Evolutionary conservation across 2,113 vertebrate genomes (phyloP).

Genomic region (Noctilio leporinus): DNA sequence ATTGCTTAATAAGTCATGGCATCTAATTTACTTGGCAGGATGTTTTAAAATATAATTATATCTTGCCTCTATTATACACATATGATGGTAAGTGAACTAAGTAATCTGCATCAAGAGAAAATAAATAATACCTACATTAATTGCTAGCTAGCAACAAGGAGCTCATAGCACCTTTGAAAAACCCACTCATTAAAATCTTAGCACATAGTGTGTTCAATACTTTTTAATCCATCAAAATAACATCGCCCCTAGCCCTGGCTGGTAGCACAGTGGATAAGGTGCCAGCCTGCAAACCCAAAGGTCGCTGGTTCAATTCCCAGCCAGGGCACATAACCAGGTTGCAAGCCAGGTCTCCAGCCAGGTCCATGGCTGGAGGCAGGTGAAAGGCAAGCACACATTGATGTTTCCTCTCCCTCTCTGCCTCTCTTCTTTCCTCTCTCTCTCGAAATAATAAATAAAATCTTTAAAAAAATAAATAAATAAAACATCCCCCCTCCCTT

Average conservation of each 20-base stretch:
- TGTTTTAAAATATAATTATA: constrained; percentile 69
- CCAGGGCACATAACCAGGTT: no score
- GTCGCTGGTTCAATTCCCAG: no score
- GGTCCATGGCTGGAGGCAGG: no score
- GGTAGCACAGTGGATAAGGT: no score
- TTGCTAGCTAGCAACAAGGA: constrained; percentile 4
- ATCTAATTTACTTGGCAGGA: constrained; percentile 65
- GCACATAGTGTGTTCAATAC: background rate
- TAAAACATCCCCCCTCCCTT: background rate
- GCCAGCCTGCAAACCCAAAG: no score
- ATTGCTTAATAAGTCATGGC: constrained; percentile 58
- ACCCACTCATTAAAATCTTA: constrained; percentile 1
- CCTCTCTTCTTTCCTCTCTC: no score
- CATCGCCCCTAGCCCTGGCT: background rate
- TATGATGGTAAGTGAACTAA: constrained; percentile 40
- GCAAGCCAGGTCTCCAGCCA: no score
- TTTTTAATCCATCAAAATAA: constrained; percentile 24
- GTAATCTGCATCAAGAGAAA: constrained; percentile 50
- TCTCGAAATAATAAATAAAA: no score
- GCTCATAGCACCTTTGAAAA: constrained; percentile 6
- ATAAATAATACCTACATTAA: constrained; percentile 40
- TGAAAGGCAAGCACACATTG: no score
- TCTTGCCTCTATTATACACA: constrained; percentile 57
- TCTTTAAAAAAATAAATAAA: no score
- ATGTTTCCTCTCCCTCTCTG: no score